Evolutionary conservation across 2,113 vertebrate species (phyloP), one percentile per base, ranked within the genome.

Genomic region (Puntigrus tetrazona): DNA sequence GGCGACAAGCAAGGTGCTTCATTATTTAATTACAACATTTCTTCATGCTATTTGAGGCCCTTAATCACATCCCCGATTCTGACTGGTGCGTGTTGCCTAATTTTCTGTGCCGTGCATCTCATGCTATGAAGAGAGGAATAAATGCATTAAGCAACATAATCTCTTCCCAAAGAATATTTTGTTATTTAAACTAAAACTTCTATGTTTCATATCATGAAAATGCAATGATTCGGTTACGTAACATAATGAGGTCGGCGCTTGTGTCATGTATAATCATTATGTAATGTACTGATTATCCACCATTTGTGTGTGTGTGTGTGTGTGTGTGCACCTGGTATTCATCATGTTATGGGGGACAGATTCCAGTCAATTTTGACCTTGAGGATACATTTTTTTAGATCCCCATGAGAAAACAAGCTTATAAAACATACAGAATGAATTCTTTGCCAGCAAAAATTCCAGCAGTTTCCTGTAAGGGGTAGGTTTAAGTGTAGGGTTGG

Each of bases 1-100:
- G 98, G 98, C 14, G 98, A 99, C 92, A 99, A 99, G 72, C 97
- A 98, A 96, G 98, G 98, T 99, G 92, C 91, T 79, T 9, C 10
- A 78, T 27, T 36, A 31, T 78, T 55, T 75, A 8, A 18, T 57
- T 57, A 10, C 0, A 78, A 69, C 22, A 69, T 69, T 5, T 72
- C 20, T 38, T 72, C 13, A 9, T 72, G 18, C 69, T 6, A 41
- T 72, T 41, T 41, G 6, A 47, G 41, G 18, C n/a, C 13, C 41
- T 20, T 38, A 36, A 36, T 36, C 65, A 69, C 20, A 22, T 36
- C 34, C 31, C 34, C 9, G 11, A 9, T 69, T 9, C 65, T 69
- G 65, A 36, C 3, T 20, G 9, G 14, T 36, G n/a, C n/a, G n/a
- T n/a, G n/a, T 55, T 55, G 18, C 50, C 43, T 20, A 52, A 11